Percentiles rank a stretch among this genome's conserved stretches.
phyloP scores from a whole-genome alignment of 2,113 vertebrate genomes.

The Murina feae region DNA sequence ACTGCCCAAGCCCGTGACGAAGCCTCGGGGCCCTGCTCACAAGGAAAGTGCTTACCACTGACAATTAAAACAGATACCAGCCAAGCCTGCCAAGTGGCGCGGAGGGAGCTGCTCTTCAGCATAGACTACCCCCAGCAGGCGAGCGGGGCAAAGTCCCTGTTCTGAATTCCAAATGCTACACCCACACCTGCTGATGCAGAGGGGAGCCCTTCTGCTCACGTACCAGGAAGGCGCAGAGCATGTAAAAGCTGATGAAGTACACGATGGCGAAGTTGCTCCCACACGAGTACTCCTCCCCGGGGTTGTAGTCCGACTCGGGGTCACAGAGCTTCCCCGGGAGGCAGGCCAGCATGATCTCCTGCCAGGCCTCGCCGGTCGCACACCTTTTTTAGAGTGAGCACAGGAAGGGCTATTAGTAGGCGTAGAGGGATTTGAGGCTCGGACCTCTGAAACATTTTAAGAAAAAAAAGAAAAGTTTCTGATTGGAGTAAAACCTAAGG shows the following conservation, averaged over 20 bases:
- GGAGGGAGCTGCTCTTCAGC: neutral
- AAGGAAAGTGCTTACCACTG: neutral
- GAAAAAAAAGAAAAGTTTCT: neutral
- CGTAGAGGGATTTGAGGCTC: neutral
- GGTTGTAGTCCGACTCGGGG: constrained; percentile 92
- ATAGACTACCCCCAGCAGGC: rapidly evolving
- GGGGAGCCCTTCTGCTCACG: neutral
- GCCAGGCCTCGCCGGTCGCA: constrained; percentile 98
- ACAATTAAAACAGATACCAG: neutral
- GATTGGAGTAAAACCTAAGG: neutral
- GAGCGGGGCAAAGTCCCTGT: rapidly evolving
- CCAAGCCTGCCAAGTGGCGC: neutral
- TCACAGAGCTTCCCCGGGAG: constrained; percentile 95
- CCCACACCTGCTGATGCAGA: too few relatives aligned
- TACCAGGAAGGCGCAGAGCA: constrained; percentile 99
- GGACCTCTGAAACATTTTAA: too few relatives aligned
- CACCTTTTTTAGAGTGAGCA: constrained; percentile 81
- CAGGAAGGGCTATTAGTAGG: neutral
- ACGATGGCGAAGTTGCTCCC: constrained; percentile 97
- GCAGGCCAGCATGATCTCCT: constrained; percentile 98
- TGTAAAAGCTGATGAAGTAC: constrained; percentile 99
- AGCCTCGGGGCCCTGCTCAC: neutral
- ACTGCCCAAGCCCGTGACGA: too few relatives aligned
- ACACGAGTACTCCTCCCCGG: constrained; percentile 93
- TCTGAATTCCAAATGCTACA: neutral